phyloP scores from a whole-genome alignment of 2,888 invertebrate species.

The Apotomis turbidana region DNA sequence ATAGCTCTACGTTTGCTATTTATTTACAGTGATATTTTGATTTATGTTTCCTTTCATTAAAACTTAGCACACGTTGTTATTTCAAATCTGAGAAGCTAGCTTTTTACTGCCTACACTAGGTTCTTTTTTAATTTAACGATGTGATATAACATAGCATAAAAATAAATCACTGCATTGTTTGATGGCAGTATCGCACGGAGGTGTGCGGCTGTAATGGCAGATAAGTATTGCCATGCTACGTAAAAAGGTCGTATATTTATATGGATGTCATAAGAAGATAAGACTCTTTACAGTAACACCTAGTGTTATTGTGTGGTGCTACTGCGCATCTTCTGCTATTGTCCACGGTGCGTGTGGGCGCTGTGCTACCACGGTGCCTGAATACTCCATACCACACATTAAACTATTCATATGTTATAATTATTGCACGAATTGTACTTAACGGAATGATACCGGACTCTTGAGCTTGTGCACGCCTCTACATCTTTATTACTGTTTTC shows the following conservation, averaged over 20 bases:
- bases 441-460: too few species aligned
- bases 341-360: conserved; percentile 50
- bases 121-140: conserved; percentile 43
- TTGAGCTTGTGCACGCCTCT: too few species aligned
- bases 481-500: too few species aligned
- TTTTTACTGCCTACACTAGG: background rate
- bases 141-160: conserved; percentile 56
- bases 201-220: conserved; percentile 60
- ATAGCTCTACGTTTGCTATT: conserved; percentile 21
- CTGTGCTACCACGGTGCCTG: conserved; percentile 8
- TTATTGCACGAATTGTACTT: too few species aligned
- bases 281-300: too few species aligned
- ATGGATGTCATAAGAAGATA: too few species aligned
- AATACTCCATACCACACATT: background rate
- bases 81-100: background rate
- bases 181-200: conserved; percentile 60
- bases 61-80: background rate
- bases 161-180: conserved; percentile 64
- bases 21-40: conserved; percentile 18
- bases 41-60: conserved; percentile 12
- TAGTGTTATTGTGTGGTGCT: conserved; percentile 68
- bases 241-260: too few species aligned
- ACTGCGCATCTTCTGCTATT: conserved; percentile 69
- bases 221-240: conserved; percentile 43
- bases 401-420: background rate